Evolutionary conservation across 2,888 invertebrate species (phyloP).

Genomic region (Meta bourneti): DNA sequence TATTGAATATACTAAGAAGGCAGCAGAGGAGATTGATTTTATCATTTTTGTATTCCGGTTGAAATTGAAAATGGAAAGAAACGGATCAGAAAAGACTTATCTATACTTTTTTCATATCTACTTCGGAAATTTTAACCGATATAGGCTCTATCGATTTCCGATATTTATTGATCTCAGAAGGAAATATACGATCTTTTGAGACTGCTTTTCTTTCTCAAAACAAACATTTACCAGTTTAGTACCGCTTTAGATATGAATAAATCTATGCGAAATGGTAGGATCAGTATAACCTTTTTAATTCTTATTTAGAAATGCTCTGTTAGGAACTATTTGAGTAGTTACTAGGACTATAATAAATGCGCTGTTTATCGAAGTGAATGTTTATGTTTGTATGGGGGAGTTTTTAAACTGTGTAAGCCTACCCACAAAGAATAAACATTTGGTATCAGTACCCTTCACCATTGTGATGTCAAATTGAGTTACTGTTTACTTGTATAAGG

Average conservation of each 20-base stretch:
- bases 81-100: conserved; percentile 55
- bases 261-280: not conserved
- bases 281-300: not conserved
- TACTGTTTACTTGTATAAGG: too few species aligned
- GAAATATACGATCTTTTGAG: conserved; percentile 42
- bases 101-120: conserved; percentile 62
- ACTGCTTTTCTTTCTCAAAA: conserved; percentile 35
- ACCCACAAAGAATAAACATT: too few species aligned
- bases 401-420: too few species aligned
- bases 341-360: too few species aligned
- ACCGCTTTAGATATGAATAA: conserved; percentile 45
- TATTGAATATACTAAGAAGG: conserved; percentile 42
- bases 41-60: conserved; percentile 64
- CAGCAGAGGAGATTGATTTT: conserved; percentile 57
- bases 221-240: conserved; percentile 45
- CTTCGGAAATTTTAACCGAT: conserved; percentile 68
- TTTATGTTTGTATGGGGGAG: too few species aligned
- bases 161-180: conserved; percentile 24
- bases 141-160: conserved; percentile 52
- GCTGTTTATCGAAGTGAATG: too few species aligned
- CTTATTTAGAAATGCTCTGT: not conserved
- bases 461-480: too few species aligned
- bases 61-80: conserved; percentile 68
- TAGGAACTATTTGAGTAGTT: too few species aligned
- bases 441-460: too few species aligned